Base-by-base conservation (phyloP, 2,888 invertebrate species). In the Brenthis ino region DNA sequence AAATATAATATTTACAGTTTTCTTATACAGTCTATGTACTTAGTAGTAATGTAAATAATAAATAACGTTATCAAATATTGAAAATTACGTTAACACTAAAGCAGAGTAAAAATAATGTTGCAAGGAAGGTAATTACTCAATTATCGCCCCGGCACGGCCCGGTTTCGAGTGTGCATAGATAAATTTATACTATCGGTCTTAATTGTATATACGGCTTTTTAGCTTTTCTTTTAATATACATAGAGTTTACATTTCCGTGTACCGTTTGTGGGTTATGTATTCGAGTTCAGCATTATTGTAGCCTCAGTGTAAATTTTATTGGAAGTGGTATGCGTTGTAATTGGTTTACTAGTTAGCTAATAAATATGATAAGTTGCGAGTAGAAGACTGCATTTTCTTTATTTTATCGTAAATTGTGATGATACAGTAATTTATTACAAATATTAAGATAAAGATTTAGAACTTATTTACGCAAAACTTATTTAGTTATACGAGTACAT, bases 61-160 rank as follows among this genome's bases (percentile, higher is more conserved):
- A 16, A 50, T 50, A 50, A 60, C 28, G 3, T 6, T 37, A 51
- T 24, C 14, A 43, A 20, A 20, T 8, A 51, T 71, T 24, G 8
- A 57, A 63, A 56, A 37, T 51, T 58, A 43, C 33, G 57, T 64
- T 64, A 64, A 55, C 54, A 66, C 61, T 53, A 61, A 70, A 73
- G 56, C 67, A 68, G 58, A 79, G 74, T 72, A 73, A 75, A 77
- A 77, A 74, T 70, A 78, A 81, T 85, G 84, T 84, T 82, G 84
- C 81, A 80, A 83, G 81, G 80, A 83, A 85, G 85, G 82, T 85
- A 86, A 89, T 88, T 87, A 86, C 87, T 88, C 86, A 88, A 89
- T 89, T 87, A 88, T 82, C 80, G 74, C 75, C 77, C 77, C 78
- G 81, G 77, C 76, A 81, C 78, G 81, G 77, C 76, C 82, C 78